These are phyloP conservation scores for Odontomachus brunneus DNA, from an alignment of 1,140 invertebrate species.

Conservation along the genomic window DNA sequence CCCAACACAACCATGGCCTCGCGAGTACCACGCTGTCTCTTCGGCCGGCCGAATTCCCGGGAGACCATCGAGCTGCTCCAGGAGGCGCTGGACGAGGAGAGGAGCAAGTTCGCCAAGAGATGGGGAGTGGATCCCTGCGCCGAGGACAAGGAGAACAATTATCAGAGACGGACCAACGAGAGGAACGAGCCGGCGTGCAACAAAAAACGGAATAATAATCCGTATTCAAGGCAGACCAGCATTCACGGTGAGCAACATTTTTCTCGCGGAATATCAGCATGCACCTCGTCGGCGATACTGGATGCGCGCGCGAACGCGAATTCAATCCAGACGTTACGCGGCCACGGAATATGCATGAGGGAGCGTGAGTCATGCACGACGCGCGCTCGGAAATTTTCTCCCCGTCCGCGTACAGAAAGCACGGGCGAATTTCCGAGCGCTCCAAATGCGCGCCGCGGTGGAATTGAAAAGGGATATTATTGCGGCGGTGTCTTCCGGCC, in stretches of 20 bases:
- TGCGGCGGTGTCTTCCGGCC: neutral
- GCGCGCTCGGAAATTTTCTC: neutral
- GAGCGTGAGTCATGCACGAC: neutral
- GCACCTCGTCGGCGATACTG: neutral
- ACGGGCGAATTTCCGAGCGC: too few relatives aligned
- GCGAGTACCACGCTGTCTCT: slow-evolving; percentile 81
- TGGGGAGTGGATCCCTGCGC: slow-evolving; percentile 81
- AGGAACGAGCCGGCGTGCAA: slow-evolving; percentile 72
- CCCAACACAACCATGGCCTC: slow-evolving; percentile 75
- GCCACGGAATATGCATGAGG: slow-evolving; percentile 23
- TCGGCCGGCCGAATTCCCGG: slow-evolving; percentile 79
- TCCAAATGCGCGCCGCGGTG: too few relatives aligned
- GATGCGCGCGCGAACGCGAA: neutral
- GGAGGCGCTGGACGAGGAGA: slow-evolving; percentile 80
- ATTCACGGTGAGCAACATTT: slow-evolving; percentile 79
- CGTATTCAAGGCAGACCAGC: slow-evolving; percentile 81
- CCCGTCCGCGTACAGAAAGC: too few relatives aligned
- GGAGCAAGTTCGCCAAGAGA: slow-evolving; percentile 78
- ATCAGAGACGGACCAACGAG: slow-evolving; percentile 68
- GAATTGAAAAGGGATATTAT: neutral
- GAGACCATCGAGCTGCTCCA: slow-evolving; percentile 81
- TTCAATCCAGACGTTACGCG: neutral
- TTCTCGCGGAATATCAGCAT: slow-evolving; percentile 22
- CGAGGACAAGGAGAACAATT: slow-evolving; percentile 82
- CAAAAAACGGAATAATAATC: slow-evolving; percentile 74